Evolutionary conservation across 2,888 invertebrate species (phyloP).

Genomic region (Laspeyria flexula): DNA sequence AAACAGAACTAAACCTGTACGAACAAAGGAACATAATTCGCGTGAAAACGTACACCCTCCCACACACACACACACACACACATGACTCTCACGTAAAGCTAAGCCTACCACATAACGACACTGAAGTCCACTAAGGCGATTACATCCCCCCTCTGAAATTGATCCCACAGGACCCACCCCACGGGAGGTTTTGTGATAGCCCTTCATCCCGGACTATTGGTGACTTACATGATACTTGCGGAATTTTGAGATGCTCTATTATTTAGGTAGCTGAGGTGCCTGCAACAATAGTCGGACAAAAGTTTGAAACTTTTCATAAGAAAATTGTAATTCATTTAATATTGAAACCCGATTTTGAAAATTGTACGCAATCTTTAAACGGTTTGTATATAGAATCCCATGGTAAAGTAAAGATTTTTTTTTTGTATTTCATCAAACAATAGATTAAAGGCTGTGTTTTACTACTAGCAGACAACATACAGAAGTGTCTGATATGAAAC

Average conservation of each 20-base stretch:
- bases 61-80: conserved; percentile 4
- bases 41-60: conserved; percentile 37
- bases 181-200: conserved; percentile 41
- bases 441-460: too few relatives aligned
- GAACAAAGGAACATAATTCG: conserved; percentile 42
- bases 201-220: conserved; percentile 36
- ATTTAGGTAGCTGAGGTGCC: conserved; percentile 26
- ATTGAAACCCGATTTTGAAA: too few relatives aligned
- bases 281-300: not conserved
- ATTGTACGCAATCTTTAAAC: too few relatives aligned
- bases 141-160: conserved; percentile 45
- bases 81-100: conserved; percentile 15
- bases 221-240: conserved; percentile 41
- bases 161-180: conserved; percentile 34
- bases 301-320: too few relatives aligned
- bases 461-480: too few relatives aligned
- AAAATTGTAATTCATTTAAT: too few relatives aligned
- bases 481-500: too few relatives aligned
- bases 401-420: too few relatives aligned
- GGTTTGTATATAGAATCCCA: too few relatives aligned
- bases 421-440: too few relatives aligned
- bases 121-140: conserved; percentile 46
- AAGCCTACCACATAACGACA: conserved; percentile 44
- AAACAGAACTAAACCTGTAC: conserved; percentile 21
- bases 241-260: conserved; percentile 39